Evolutionary conservation across 1,140 invertebrate species (phyloP).

Genomic region (Chlorops oryzae): DNA sequence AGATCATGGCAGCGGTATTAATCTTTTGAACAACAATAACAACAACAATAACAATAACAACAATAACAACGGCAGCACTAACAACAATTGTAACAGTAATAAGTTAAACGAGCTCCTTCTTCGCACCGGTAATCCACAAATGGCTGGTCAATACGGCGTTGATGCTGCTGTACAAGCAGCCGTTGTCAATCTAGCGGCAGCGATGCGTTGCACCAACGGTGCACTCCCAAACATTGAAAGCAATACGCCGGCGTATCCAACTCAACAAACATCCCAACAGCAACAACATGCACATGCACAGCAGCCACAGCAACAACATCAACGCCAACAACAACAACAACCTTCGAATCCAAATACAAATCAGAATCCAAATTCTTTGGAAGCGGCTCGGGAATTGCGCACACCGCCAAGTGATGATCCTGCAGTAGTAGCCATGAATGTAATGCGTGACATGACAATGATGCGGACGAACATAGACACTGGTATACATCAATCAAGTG

Average conservation of each 20-base stretch:
- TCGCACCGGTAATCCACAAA: conserved; percentile 8
- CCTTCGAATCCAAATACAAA: conserved; percentile 25
- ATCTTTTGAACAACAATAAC: conserved; percentile 62
- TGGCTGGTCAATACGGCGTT: conserved; percentile 60
- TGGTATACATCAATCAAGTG: conserved; percentile 48
- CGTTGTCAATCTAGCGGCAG: conserved; percentile 70
- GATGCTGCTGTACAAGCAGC: conserved; percentile 63
- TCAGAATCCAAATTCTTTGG: conserved; percentile 1
- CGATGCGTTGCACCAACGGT: conserved; percentile 64
- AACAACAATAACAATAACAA: conserved; percentile 59
- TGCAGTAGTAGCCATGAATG: conserved; percentile 45
- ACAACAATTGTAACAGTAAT: conserved; percentile 10
- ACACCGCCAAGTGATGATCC: conserved; percentile 41
- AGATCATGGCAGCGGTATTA: conserved; percentile 60
- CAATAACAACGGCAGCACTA: conserved; percentile 42
- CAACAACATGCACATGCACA: conserved; percentile 17
- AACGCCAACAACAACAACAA: conserved; percentile 55
- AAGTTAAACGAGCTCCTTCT: conserved; percentile 25
- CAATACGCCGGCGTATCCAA: conserved; percentile 8
- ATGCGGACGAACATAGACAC: conserved; percentile 15
- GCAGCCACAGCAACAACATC: conserved; percentile 35
- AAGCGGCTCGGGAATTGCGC: conserved; percentile 27
- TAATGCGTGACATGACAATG: conserved; percentile 39
- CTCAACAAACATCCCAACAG: not conserved
- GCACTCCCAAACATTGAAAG: conserved; percentile 9